A percentile compares a stretch with the other conserved stretches of the same genome.
phyloP scores from a whole-genome alignment of 2,797 vertebrate species.

The Cyprinodon diabolis region DNA sequence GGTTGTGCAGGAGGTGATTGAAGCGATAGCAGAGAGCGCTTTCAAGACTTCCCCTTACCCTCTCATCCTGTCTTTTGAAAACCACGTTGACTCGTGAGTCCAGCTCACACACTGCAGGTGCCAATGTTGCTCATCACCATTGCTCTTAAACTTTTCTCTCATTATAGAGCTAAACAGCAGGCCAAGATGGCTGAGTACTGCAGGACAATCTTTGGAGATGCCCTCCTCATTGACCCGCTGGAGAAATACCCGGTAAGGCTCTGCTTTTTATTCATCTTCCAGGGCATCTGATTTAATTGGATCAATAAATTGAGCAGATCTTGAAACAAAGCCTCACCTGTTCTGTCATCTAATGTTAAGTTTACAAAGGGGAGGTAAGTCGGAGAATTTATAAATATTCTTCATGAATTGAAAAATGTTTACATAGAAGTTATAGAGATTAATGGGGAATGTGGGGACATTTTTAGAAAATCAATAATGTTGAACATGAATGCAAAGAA shows the following conservation, averaged over 20 bases:
- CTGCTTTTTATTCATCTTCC: neutral
- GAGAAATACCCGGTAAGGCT: constrained; percentile 88
- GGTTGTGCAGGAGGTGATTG: constrained; percentile 85
- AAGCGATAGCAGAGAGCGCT: constrained; percentile 91
- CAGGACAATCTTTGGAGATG: constrained; percentile 88
- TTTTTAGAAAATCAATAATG: neutral
- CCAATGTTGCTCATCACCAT: neutral
- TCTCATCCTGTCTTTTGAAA: constrained; percentile 92
- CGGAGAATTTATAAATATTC: too few relatives aligned
- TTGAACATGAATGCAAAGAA: neutral
- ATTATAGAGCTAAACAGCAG: constrained; percentile 87
- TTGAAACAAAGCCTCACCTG: neutral
- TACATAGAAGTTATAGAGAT: neutral
- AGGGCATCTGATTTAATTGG: neutral
- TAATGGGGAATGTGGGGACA: neutral
- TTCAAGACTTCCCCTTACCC: constrained; percentile 91
- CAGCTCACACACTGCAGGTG: neutral
- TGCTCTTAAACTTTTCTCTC: neutral
- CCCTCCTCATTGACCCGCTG: constrained; percentile 88
- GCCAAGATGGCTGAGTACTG: constrained; percentile 95
- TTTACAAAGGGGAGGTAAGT: too few relatives aligned
- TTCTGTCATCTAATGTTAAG: too few relatives aligned
- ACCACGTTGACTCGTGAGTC: constrained; percentile 95
- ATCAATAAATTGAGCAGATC: neutral
- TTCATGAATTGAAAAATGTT: too few relatives aligned